Percentiles rank a stretch among this genome's conserved stretches.
These are phyloP conservation scores for Stictonetta naevosa DNA, from an alignment of 2,113 vertebrate species.

Conservation along the genomic window DNA sequence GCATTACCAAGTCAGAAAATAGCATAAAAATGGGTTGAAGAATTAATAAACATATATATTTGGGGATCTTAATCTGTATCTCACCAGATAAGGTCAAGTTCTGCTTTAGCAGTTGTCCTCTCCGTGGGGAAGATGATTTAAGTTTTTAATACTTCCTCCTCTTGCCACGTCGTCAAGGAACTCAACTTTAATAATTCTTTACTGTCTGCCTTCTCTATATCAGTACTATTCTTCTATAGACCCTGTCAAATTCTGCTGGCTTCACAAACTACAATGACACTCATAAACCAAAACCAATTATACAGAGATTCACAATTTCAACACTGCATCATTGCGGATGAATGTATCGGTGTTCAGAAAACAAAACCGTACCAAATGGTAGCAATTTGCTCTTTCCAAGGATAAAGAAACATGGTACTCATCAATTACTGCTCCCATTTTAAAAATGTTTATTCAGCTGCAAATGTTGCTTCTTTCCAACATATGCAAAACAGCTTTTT, in stretches of 20 bases:
- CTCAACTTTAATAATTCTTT: background rate
- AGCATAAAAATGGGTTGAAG: background rate
- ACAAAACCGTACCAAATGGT: rapidly evolving
- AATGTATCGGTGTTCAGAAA: background rate
- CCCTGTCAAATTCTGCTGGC: background rate
- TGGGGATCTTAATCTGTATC: background rate
- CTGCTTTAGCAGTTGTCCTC: background rate
- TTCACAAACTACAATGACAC: background rate
- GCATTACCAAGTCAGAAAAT: background rate
- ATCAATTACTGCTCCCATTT: background rate
- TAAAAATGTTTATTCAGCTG: slow-evolving; percentile 9
- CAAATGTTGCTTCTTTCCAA: slow-evolving; percentile 10
- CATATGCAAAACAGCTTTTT: slow-evolving; percentile 60
- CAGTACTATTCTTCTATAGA: background rate
- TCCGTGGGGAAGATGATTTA: background rate
- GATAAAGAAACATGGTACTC: background rate
- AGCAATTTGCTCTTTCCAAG: rapidly evolving
- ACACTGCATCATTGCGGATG: rapidly evolving
- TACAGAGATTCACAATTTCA: background rate
- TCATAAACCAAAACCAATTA: background rate
- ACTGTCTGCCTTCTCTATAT: background rate
- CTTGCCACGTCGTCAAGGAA: background rate
- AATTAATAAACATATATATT: background rate
- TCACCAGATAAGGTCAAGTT: background rate
- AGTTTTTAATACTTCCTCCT: background rate